phyloP scores from a whole-genome alignment of 2,888 invertebrate genomes.

The Bibio marci region DNA sequence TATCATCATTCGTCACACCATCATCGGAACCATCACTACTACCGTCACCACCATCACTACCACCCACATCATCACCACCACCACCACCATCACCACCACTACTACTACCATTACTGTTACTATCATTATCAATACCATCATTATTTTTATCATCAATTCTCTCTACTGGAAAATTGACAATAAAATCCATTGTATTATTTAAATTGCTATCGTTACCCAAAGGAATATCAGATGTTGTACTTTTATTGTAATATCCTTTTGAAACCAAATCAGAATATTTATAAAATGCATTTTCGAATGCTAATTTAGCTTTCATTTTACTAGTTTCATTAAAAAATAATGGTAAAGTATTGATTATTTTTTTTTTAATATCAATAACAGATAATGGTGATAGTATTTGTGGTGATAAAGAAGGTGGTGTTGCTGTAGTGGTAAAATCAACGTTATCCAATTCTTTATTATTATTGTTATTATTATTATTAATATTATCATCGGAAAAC shows the following conservation, averaged over 20 bases:
- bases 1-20: slow-evolving; percentile 6
- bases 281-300: slow-evolving; percentile 8
- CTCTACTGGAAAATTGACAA: neutral
- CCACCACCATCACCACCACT: neutral
- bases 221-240: neutral
- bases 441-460: neutral
- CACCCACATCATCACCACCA: neutral
- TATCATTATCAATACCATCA: slow-evolving; percentile 1
- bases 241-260: neutral
- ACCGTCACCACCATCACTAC: neutral
- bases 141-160: slow-evolving; percentile 2
- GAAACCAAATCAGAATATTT: slow-evolving; percentile 8
- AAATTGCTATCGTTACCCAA: neutral
- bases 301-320: slow-evolving; percentile 2
- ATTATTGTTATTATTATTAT: slow-evolving; percentile 1
- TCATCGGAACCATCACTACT: neutral
- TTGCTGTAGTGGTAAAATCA: neutral
- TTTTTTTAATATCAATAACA: neutral
- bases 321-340: neutral
- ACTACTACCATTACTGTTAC: neutral
- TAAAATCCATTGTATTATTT: neutral
- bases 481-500: neutral
- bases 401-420: neutral
- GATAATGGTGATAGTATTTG: neutral
- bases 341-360: neutral